These are phyloP conservation scores for Drosophila parabipectinata DNA, from an alignment of 1,140 invertebrate genomes.

Conservation along the genomic window DNA sequence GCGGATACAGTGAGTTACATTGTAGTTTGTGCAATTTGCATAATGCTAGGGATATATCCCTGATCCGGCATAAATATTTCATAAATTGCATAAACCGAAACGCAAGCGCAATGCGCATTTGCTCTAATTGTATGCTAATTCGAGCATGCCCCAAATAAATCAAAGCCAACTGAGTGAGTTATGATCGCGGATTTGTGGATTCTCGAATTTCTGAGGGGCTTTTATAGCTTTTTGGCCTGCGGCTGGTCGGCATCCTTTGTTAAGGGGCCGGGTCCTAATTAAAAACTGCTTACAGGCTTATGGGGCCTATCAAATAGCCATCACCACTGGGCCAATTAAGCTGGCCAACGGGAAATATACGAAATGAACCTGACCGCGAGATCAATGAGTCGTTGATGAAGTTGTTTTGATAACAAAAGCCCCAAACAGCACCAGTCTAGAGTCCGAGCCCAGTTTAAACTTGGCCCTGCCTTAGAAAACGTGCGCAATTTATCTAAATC, in stretches of 20 bases:
- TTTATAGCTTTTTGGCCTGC: slow-evolving; percentile 4
- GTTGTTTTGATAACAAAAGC: slow-evolving; percentile 45
- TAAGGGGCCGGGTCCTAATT: slow-evolving; percentile 58
- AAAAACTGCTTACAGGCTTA: slow-evolving; percentile 50
- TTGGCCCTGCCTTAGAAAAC: slow-evolving; percentile 75
- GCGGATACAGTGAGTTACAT: slow-evolving; percentile 32
- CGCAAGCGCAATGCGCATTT: slow-evolving; percentile 37
- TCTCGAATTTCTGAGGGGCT: not conserved
- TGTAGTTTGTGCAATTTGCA: slow-evolving; percentile 56
- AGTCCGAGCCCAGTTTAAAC: slow-evolving; percentile 47
- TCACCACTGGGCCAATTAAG: slow-evolving; percentile 70
- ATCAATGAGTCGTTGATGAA: slow-evolving; percentile 64
- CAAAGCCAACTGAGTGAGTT: slow-evolving; percentile 63
- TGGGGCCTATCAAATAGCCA: slow-evolving; percentile 48
- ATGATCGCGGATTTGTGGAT: slow-evolving; percentile 39
- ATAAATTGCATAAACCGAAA: slow-evolving; percentile 60
- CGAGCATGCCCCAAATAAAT: slow-evolving; percentile 67
- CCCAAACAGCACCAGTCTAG: slow-evolving; percentile 10
- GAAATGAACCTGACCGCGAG: slow-evolving; percentile 57
- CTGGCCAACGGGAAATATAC: slow-evolving; percentile 46
- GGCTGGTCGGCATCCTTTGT: slow-evolving; percentile 65
- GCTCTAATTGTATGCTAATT: slow-evolving; percentile 80
- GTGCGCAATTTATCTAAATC: slow-evolving; percentile 83
- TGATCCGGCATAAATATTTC: slow-evolving; percentile 58
- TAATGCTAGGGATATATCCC: slow-evolving; percentile 49